phyloP scores from a whole-genome alignment of 2,113 vertebrate species.

The Naja naja region DNA sequence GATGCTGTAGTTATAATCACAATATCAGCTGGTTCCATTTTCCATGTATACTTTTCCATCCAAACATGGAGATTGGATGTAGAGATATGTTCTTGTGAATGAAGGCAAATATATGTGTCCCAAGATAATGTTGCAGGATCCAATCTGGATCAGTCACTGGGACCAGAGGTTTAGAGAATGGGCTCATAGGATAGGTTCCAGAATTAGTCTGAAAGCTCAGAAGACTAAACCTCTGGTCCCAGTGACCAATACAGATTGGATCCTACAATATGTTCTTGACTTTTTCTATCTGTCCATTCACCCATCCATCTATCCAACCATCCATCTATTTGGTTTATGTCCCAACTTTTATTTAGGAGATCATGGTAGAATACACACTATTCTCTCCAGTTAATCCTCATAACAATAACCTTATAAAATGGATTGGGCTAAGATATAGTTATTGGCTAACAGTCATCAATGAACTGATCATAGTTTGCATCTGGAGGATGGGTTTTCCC shows the following conservation, averaged over 20 bases:
- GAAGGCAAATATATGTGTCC: background rate
- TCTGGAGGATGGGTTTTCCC: background rate
- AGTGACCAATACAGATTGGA: background rate
- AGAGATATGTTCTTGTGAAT: background rate
- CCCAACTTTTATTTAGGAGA: background rate
- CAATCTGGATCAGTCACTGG: background rate
- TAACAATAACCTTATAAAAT: background rate
- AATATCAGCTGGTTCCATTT: background rate
- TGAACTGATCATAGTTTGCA: background rate
- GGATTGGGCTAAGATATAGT: background rate
- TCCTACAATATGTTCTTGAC: background rate
- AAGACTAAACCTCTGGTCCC: background rate
- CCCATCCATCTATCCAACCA: background rate
- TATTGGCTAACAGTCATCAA: background rate
- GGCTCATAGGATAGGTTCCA: background rate
- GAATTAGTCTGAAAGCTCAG: background rate
- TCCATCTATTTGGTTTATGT: background rate
- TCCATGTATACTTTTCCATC: background rate
- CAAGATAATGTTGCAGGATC: background rate
- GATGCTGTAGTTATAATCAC: background rate
- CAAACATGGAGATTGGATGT: background rate
- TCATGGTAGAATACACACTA: background rate
- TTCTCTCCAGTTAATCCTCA: background rate
- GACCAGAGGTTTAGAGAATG: background rate
- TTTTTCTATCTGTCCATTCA: background rate